phyloP scores from a whole-genome alignment of 2,113 vertebrate species.

The Syngnathoides biaculeatus region DNA sequence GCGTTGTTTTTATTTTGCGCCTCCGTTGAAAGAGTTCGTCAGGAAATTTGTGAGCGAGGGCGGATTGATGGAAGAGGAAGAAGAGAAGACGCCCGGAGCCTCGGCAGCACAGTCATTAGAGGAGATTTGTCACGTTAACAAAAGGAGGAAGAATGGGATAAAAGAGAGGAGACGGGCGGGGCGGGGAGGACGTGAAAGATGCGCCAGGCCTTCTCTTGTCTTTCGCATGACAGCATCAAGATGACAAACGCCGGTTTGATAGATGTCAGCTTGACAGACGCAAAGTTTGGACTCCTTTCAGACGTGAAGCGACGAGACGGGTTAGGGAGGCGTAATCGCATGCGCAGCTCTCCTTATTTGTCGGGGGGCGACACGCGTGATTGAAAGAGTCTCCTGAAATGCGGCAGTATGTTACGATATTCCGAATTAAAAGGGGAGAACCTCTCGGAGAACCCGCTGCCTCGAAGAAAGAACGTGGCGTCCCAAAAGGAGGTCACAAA shows the following conservation, averaged over 20 bases:
- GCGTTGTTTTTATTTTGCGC: conserved; percentile 50
- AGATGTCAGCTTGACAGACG: not conserved
- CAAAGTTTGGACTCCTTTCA: not conserved
- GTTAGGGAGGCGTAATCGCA: not conserved
- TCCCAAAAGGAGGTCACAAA: too few species aligned
- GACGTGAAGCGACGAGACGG: not conserved
- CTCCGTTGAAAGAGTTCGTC: conserved; percentile 56
- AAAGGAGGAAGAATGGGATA: conserved; percentile 61
- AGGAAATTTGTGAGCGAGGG: conserved; percentile 33
- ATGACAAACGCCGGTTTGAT: not conserved
- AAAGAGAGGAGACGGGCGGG: conserved; percentile 57
- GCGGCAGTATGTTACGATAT: too few species aligned
- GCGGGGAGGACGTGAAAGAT: not conserved
- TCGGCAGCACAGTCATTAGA: conserved; percentile 67
- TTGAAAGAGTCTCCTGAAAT: not conserved
- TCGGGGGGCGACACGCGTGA: not conserved
- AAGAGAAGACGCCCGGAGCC: conserved; percentile 47
- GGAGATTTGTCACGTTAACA: conserved; percentile 76
- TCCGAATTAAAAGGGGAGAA: too few species aligned
- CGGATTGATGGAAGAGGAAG: conserved; percentile 24
- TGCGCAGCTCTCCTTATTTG: not conserved
- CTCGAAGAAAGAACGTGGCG: too few species aligned
- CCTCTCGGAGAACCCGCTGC: too few species aligned
- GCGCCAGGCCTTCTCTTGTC: not conserved
- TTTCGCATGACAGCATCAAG: not conserved